Evolutionary conservation across 2,113 vertebrate species (phyloP).

Genomic region (Xiphophorus couchianus): DNA sequence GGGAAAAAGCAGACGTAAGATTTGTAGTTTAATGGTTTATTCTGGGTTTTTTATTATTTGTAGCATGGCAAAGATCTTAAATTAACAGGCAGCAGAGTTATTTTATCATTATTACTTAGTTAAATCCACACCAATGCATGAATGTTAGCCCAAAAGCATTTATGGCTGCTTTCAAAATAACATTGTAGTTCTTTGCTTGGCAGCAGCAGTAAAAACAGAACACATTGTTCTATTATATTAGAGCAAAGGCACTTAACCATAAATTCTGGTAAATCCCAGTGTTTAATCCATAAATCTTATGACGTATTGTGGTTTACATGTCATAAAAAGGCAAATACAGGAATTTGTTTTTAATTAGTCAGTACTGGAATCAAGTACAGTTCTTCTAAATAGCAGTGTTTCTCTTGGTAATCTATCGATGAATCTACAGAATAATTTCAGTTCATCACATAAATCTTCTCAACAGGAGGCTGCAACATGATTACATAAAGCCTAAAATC

Average conservation of each 20-base stretch:
- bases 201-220: not conserved
- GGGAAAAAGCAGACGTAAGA: not conserved
- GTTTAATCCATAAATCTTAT: not conserved
- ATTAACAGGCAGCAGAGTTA: not conserved
- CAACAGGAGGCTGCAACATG: not conserved
- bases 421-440: not conserved
- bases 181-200: not conserved
- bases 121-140: not conserved
- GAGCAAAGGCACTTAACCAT: not conserved
- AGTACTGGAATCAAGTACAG: not conserved
- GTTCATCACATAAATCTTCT: not conserved
- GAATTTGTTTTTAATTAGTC: not conserved
- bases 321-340: not conserved
- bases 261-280: not conserved
- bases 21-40: not conserved
- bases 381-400: not conserved
- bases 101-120: not conserved
- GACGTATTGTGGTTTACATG: not conserved
- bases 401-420: not conserved
- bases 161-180: conserved; percentile 12
- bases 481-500: too few species aligned
- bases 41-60: not conserved
- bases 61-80: not conserved
- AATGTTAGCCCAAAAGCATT: conserved; percentile 5
- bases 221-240: not conserved